Percentiles rank a stretch among this genome's conserved stretches.
Evolutionary conservation across 2,888 invertebrate genomes (phyloP).

Genomic region (Agrochola macilenta): DNA sequence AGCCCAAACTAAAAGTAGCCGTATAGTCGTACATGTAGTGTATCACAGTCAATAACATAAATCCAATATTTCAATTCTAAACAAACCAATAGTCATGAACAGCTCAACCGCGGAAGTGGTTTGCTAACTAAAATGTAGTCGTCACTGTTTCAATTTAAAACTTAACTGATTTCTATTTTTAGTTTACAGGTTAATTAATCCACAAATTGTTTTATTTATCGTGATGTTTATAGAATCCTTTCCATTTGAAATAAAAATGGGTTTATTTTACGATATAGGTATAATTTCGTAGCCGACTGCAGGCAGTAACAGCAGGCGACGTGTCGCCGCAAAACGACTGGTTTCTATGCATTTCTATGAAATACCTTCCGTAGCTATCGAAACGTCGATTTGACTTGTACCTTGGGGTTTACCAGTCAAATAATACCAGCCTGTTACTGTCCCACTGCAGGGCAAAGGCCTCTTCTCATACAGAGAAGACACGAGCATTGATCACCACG

Average conservation of each 20-base stretch:
- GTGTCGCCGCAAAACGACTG: no score
- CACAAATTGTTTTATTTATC: not conserved
- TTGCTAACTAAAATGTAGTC: slow-evolving; percentile 32
- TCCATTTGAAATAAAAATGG: not conserved
- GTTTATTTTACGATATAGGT: no score
- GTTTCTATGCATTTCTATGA: no score
- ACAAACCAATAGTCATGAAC: slow-evolving; percentile 43
- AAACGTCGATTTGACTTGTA: no score
- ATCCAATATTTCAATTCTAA: slow-evolving; percentile 45
- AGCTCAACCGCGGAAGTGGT: slow-evolving; percentile 41
- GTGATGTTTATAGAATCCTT: not conserved
- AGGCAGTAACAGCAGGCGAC: no score
- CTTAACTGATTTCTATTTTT: slow-evolving; percentile 51
- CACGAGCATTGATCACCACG: no score
- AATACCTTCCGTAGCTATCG: no score
- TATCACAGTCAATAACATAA: slow-evolving; percentile 20
- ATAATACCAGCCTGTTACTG: no score
- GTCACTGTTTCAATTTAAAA: slow-evolving; percentile 39
- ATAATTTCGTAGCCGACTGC: no score
- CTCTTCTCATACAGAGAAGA: no score
- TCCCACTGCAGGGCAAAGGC: no score
- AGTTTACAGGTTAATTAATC: slow-evolving; percentile 11
- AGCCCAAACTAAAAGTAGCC: not conserved
- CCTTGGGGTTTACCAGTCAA: no score
- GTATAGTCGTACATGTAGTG: not conserved